phyloP scores from a whole-genome alignment of 2,888 invertebrate species.

The Macrophya annulata region DNA sequence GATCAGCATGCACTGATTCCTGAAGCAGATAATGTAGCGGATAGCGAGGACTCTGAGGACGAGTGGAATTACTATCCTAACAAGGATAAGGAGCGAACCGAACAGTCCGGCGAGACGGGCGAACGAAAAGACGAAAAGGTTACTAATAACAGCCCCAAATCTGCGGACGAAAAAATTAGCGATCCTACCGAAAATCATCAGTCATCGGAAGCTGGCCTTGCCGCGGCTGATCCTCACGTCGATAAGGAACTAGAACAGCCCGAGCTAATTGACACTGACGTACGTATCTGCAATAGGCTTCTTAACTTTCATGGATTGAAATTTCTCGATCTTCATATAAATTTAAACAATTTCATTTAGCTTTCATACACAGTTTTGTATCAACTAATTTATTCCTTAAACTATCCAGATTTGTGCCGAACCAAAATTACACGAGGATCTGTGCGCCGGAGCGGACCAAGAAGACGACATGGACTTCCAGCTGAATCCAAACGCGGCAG shows the following conservation, averaged over 20 bases:
- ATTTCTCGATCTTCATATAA: slow-evolving; percentile 6
- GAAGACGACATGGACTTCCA: slow-evolving; percentile 88
- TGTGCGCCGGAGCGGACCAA: slow-evolving; percentile 52
- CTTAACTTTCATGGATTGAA: not conserved
- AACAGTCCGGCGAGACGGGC: slow-evolving; percentile 81
- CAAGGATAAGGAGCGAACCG: slow-evolving; percentile 83
- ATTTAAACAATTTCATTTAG: slow-evolving; percentile 19
- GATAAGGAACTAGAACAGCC: slow-evolving; percentile 58
- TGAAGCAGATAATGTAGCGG: slow-evolving; percentile 87
- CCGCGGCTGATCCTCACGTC: slow-evolving; percentile 23
- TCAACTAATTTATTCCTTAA: not conserved
- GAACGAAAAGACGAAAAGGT: slow-evolving; percentile 62
- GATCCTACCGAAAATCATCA: slow-evolving; percentile 51
- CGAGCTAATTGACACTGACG: slow-evolving; percentile 71
- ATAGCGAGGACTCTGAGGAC: slow-evolving; percentile 91
- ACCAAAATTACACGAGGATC: slow-evolving; percentile 57
- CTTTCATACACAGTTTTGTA: slow-evolving; percentile 18
- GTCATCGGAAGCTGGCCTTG: slow-evolving; percentile 54
- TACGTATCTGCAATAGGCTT: slow-evolving; percentile 59
- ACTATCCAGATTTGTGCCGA: slow-evolving; percentile 65
- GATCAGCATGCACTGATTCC: slow-evolving; percentile 73
- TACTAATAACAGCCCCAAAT: slow-evolving; percentile 53
- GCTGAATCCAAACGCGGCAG: slow-evolving; percentile 92
- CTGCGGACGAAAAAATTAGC: slow-evolving; percentile 55
- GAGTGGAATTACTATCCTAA: slow-evolving; percentile 92